Base-by-base conservation (phyloP, 2,113 vertebrate species). In the Melozone crissalis region DNA sequence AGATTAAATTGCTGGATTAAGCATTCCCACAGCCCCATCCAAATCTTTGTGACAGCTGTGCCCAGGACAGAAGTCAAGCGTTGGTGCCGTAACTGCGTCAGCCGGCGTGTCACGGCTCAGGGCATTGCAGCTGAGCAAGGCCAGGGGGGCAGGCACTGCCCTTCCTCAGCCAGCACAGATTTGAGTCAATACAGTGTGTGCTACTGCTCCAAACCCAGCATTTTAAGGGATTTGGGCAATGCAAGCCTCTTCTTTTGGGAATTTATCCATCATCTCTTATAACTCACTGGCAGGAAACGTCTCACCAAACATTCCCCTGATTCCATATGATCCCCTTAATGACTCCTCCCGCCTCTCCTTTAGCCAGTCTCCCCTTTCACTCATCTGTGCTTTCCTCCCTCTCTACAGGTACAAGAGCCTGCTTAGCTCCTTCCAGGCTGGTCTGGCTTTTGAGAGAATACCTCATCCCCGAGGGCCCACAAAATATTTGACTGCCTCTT, bases 1-100 rank as follows among this genome's bases (percentile, higher is more conserved):
- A 58, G 90, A 96, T 94, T 95, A 95, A 97, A 95, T 28, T 93
- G 90, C 84, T 93, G 94, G 92, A 90, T 95, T 96, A 96, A 95
- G 79, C 69, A 26, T 63, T 94, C 43, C 61, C 21, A 7, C 59
- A 79, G 62, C 55, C 69, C 46, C 30, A 66, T 93, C 76, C 93
- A 75, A 69, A 87, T 87, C 76, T 67, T 26, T 58, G 76, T 74
- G 84, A 90, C 94, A 95, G 93, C 87, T 96, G 95, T 91, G 87
- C 58, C 80, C 19, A 23, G 90, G 61, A 69, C 84, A 93, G 57
- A 84, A 93, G 88, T 91, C 93, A 80, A 75, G 44, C 22, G 37
- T 30, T 1, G 0, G 73, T 90, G 80, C 84, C 62, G 11, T 43
- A 47, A 80, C 86, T 95, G 51, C 39, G 20, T 94, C 95, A 91